Percentiles rank a stretch among this genome's conserved stretches.
Conservation (phyloP, 2,888 invertebrate species). For the Bombylius discolor region DNA sequence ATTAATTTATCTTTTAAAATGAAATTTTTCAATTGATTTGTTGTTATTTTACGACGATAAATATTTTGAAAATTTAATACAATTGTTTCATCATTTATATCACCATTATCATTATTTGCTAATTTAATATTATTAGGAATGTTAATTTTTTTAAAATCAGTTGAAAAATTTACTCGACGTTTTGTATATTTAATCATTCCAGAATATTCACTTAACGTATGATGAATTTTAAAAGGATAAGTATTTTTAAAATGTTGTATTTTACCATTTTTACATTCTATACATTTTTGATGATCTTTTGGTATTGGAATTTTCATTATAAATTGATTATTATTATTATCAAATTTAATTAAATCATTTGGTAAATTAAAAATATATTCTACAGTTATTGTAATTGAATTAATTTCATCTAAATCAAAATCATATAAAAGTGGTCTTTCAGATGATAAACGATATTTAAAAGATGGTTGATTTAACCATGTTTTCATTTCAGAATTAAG, state of each 20-base stretch:
- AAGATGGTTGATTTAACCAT: neutral
- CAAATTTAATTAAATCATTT: neutral
- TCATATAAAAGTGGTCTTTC: neutral
- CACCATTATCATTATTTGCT: neutral
- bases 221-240: neutral
- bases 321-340: neutral
- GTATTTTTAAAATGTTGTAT: neutral
- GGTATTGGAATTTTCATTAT: neutral
- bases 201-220: neutral
- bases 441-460: slow-evolving; percentile 2
- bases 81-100: neutral
- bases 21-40: neutral
- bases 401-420: neutral
- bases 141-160: neutral
- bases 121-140: neutral
- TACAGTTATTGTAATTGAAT: slow-evolving; percentile 1
- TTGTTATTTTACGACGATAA: neutral
- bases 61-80: neutral
- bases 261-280: neutral
- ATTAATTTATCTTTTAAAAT: neutral
- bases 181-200: neutral
- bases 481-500: neutral
- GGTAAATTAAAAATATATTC: slow-evolving; percentile 3
- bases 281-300: neutral
- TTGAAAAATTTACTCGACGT: neutral